These are phyloP conservation scores for Montipora capitata DNA, from an alignment of 92 coral and sea anemone species.

Conservation along the genomic window DNA sequence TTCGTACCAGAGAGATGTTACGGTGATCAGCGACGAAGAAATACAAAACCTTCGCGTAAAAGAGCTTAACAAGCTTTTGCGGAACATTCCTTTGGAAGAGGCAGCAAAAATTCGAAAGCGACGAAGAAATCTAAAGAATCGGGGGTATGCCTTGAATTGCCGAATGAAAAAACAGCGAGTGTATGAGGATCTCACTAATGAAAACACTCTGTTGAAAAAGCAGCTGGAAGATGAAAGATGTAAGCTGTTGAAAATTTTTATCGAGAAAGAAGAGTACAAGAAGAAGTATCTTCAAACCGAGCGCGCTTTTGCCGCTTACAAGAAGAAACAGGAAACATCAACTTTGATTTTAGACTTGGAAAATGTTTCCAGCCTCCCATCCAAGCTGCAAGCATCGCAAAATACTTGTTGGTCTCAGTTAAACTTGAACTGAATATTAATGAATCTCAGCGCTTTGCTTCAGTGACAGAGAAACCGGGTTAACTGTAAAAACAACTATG, in stretches of 20 bases:
- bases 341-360: background rate
- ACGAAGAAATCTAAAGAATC: conserved; percentile 81
- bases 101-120: conserved; percentile 55
- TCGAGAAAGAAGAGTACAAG: conserved; percentile 35
- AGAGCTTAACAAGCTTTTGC: conserved; percentile 64
- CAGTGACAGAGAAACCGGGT: too few species aligned
- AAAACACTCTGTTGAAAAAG: conserved; percentile 40
- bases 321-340: background rate
- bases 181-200: conserved; percentile 47
- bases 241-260: conserved; percentile 18
- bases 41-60: conserved; percentile 65
- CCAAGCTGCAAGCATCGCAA: too few species aligned
- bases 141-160: conserved; percentile 83
- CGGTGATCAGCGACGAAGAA: conserved; percentile 47
- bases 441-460: too few species aligned
- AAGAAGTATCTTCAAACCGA: conserved; percentile 16
- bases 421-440: too few species aligned
- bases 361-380: background rate
- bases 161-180: conserved; percentile 58
- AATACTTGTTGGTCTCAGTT: too few species aligned
- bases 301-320: background rate
- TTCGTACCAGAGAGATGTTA: background rate
- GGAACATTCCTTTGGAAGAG: conserved; percentile 45
- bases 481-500: too few species aligned
- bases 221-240: conserved; percentile 54